Base-by-base conservation (phyloP, 2,797 vertebrate genomes). In the Miichthys miiuy region DNA sequence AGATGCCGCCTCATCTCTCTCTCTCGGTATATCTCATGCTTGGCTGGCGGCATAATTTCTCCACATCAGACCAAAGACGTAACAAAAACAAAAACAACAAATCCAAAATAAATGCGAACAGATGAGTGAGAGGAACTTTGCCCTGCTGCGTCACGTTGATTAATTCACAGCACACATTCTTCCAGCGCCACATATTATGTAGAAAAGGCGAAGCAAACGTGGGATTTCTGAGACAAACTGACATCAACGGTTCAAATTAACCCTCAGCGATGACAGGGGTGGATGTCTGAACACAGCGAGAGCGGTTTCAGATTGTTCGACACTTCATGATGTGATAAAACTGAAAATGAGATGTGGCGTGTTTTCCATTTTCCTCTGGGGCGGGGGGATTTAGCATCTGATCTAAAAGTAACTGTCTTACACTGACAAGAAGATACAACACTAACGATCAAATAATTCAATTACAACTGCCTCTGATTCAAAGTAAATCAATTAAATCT, bases 371-470 rank as follows among this genome's bases (percentile, higher is more conserved):
- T 86, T 88, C 77, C 82, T 89, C 89, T 87, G 91, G 77, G 34
- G 34, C 34, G 7, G 34, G 34, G 56, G 56, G 77, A 76, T 78
- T 77, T 14, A 77, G 81, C 79, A 75, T 83, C 87, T 88, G 81
- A 90, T 87, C 82, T 89, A 91, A 92, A 38, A 91, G 68, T 69
- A 91, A 87, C 80, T 66, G 85, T 88, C 81, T 88, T 20, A 91
- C 79, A 89, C 83, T 72, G 74, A 92, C 87, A 72, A 89, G 76
- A 88, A 90, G 75, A 89, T 78, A 91, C 87, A 82, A 82, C 16
- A 73, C 84, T 84, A 92, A 89, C 86, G 77, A 85, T 88, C 74
- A 88, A 91, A 87, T 46, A 60, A 85, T 55, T 87, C 27, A 82
- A 81, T 82, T 61, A 92, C 88, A 67, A 85, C 81, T 47, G 83